phyloP scores from a whole-genome alignment of 2,888 invertebrate genomes.

The Drosophila neotestacea region DNA sequence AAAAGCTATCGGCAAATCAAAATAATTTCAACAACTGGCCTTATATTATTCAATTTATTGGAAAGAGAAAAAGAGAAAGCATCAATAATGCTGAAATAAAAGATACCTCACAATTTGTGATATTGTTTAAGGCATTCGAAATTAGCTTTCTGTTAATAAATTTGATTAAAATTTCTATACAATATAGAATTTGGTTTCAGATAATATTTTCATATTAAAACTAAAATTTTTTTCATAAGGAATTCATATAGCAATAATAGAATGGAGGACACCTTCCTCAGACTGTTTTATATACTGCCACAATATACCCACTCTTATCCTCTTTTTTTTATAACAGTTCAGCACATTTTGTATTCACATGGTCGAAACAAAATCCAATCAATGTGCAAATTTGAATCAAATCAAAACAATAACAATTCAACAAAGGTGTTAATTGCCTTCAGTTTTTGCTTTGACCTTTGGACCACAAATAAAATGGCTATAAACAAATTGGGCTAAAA shows the following conservation, averaged over 20 bases:
- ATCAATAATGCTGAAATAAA: neutral
- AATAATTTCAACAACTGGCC: conserved; percentile 7
- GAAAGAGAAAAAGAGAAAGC: neutral
- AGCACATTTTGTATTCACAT: neutral
- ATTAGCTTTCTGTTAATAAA: no score
- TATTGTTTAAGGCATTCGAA: no score
- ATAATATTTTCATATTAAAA: neutral
- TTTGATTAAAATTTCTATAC: neutral
- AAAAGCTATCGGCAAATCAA: conserved; percentile 12
- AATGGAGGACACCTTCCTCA: neutral
- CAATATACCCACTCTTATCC: neutral
- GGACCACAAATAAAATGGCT: neutral
- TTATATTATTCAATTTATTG: neutral
- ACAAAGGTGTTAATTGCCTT: conserved; percentile 21
- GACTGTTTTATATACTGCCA: neutral
- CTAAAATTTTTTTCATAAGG: no score
- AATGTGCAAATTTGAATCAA: conserved; percentile 20
- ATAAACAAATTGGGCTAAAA: conserved; percentile 3
- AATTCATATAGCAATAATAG: neutral
- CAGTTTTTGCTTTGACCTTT: conserved; percentile 22
- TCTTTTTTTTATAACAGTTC: neutral
- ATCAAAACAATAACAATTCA: conserved; percentile 29
- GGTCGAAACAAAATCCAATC: conserved; percentile 6
- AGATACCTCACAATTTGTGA: neutral
- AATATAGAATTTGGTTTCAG: neutral